These are phyloP conservation scores for Campylorhamphus procurvoides DNA, from an alignment of 2,113 vertebrate species.

Conservation along the genomic window DNA sequence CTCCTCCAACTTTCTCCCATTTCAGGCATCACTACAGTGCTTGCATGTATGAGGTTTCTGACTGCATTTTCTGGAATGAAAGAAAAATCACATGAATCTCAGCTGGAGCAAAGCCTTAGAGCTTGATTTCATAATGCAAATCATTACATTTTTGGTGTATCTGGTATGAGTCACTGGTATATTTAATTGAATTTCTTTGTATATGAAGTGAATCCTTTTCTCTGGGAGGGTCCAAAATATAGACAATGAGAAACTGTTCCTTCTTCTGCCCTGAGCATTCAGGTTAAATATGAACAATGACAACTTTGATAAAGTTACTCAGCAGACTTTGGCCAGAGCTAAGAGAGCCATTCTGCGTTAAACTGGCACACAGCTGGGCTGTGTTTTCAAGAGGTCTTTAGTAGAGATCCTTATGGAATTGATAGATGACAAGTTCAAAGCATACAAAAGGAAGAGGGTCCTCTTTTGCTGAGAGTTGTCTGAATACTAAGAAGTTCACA, in stretches of 20 bases:
- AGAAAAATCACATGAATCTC: neutral
- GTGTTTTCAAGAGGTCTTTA: neutral
- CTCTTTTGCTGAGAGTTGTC: neutral
- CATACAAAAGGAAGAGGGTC: neutral
- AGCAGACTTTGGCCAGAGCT: neutral
- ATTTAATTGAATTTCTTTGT: neutral
- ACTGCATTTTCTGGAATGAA: neutral
- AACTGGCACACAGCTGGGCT: neutral
- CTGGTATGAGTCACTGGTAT: neutral
- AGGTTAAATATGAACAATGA: neutral
- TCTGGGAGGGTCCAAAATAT: neutral
- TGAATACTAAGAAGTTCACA: neutral
- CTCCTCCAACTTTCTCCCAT: neutral
- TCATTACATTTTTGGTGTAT: neutral
- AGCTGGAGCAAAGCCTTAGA: neutral
- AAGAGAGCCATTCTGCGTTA: neutral
- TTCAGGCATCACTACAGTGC: neutral
- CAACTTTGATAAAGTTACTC: neutral
- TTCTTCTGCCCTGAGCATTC: neutral
- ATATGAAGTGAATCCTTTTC: neutral
- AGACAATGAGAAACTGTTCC: neutral
- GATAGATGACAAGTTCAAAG: neutral
- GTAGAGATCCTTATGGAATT: neutral
- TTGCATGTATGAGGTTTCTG: neutral
- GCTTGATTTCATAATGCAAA: conserved; percentile 6